A percentile compares a stretch with the other conserved stretches of the same genome.
These are phyloP conservation scores for Sipha maydis DNA, from an alignment of 2,888 invertebrate species.

Conservation along the genomic window DNA sequence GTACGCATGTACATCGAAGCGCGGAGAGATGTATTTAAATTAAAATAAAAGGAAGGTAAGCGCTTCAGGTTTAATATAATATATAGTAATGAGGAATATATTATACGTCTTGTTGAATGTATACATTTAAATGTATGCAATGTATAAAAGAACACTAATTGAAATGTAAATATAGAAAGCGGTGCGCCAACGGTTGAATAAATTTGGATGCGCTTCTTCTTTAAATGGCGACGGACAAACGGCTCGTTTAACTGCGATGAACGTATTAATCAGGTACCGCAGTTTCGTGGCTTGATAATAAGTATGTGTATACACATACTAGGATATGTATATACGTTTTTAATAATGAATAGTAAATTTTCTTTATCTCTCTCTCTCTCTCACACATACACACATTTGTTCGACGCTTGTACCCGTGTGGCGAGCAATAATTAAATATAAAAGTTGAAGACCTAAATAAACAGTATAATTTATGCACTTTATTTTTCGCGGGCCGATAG, in stretches of 20 bases:
- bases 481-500: background rate
- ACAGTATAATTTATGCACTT: background rate
- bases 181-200: background rate
- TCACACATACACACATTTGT: background rate
- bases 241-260: background rate
- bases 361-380: background rate
- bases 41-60: background rate
- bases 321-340: background rate
- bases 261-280: background rate
- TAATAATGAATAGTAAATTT: background rate
- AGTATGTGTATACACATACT: too few species aligned
- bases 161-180: conserved; percentile 1
- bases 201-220: background rate
- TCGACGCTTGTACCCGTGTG: background rate
- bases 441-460: background rate
- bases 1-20: background rate
- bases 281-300: background rate
- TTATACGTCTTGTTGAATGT: background rate
- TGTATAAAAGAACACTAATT: background rate
- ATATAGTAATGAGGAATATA: background rate
- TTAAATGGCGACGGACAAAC: background rate
- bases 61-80: background rate
- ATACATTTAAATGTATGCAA: background rate
- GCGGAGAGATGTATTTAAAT: background rate
- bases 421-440: background rate